Conservation (phyloP, 2,797 vertebrate species). For the Brotula barbata region DNA sequence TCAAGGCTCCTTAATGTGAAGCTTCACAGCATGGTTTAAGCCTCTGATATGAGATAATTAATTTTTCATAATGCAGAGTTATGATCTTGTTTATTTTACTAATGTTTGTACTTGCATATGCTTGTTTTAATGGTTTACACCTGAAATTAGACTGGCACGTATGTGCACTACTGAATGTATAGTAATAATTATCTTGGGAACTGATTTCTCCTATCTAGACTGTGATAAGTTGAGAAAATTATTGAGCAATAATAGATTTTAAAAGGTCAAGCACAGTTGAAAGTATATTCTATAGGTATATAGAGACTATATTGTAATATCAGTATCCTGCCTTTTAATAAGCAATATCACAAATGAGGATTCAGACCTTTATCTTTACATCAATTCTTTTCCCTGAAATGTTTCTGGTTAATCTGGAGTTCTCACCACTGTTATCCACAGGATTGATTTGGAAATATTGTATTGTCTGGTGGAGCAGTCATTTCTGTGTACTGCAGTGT, state of each 20-base stretch:
- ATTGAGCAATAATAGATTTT: slow-evolving; percentile 67
- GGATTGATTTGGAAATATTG: slow-evolving; percentile 9
- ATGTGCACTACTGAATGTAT: slow-evolving; percentile 59
- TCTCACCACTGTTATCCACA: slow-evolving; percentile 42
- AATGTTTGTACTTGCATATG: neutral
- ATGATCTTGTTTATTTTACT: slow-evolving; percentile 14
- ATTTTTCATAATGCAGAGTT: slow-evolving; percentile 11
- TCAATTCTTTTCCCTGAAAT: slow-evolving; percentile 17
- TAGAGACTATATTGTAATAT: slow-evolving; percentile 30
- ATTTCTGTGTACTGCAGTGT: slow-evolving; percentile 7
- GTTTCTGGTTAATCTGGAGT: slow-evolving; percentile 33
- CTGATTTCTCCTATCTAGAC: neutral
- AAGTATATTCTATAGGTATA: slow-evolving; percentile 44
- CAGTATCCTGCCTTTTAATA: slow-evolving; percentile 32
- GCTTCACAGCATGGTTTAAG: slow-evolving; percentile 13
- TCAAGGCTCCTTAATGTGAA: slow-evolving; percentile 18
- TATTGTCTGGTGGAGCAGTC: neutral
- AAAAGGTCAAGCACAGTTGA: slow-evolving; percentile 60
- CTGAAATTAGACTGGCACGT: slow-evolving; percentile 17
- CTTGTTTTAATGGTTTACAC: slow-evolving; percentile 1
- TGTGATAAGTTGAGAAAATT: neutral
- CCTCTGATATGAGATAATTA: slow-evolving; percentile 13
- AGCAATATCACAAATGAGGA: slow-evolving; percentile 10
- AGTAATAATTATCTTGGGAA: slow-evolving; percentile 28
- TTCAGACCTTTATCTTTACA: slow-evolving; percentile 17